Evolutionary conservation across 2,888 invertebrate genomes (phyloP).

Genomic region (Nipponacmea schrenckii): DNA sequence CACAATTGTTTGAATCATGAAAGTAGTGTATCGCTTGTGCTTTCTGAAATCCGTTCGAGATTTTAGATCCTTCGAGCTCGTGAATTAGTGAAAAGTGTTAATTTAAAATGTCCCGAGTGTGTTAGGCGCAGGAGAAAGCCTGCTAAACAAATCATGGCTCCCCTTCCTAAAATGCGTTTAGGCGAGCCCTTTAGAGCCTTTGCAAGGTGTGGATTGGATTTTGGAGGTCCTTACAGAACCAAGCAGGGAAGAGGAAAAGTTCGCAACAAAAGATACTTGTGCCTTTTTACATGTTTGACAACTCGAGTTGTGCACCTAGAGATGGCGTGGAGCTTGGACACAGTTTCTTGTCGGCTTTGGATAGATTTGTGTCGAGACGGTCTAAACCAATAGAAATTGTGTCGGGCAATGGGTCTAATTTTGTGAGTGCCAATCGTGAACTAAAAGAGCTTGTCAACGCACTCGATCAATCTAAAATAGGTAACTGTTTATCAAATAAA

Average conservation of each 20-base stretch:
- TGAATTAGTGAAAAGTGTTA: slow-evolving; percentile 20
- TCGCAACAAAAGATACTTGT: slow-evolving; percentile 28
- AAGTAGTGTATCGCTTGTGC: slow-evolving; percentile 20
- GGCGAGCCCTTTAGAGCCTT: slow-evolving; percentile 15
- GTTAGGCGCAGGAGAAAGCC: slow-evolving; percentile 6
- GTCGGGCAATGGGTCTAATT: too few species aligned
- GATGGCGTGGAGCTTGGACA: slow-evolving; percentile 10
- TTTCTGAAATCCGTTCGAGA: slow-evolving; percentile 17
- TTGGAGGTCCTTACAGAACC: slow-evolving; percentile 23
- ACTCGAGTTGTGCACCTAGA: slow-evolving; percentile 24
- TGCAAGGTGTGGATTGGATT: slow-evolving; percentile 20
- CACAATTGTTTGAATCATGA: slow-evolving; percentile 8
- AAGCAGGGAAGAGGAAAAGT: slow-evolving; percentile 21
- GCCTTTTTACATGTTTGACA: slow-evolving; percentile 25
- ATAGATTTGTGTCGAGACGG: background rate
- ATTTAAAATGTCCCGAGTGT: slow-evolving; percentile 8
- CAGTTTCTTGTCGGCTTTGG: slow-evolving; percentile 20
- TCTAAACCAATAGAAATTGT: slow-evolving; percentile 16
- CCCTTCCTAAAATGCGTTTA: background rate
- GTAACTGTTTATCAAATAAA: too few species aligned
- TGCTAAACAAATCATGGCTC: too few species aligned
- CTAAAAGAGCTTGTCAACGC: too few species aligned
- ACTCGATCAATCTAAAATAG: too few species aligned
- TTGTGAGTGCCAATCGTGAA: too few species aligned
- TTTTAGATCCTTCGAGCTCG: slow-evolving; percentile 26